Evolutionary conservation across 2,797 vertebrate genomes (phyloP).

Genomic region (Sebastes trivittatus): DNA sequence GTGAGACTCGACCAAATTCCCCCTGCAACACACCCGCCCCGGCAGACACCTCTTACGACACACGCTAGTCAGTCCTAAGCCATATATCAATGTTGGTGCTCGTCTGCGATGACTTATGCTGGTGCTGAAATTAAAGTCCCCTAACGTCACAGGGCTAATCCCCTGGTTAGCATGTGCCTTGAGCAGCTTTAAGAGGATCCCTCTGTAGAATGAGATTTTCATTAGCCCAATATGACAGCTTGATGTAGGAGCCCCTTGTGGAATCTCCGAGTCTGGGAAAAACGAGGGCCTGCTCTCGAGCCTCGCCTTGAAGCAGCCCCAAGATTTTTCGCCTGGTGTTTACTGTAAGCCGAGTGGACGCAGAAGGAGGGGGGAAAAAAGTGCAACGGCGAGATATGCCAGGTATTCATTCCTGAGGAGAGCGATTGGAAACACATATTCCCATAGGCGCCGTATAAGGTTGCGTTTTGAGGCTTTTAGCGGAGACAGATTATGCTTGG

Average conservation of each 20-base stretch:
- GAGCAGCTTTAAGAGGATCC: constrained; percentile 73
- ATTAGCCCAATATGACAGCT: constrained; percentile 73
- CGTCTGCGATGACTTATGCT: constrained; percentile 65
- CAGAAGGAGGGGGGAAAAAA: constrained; percentile 11
- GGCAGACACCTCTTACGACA: constrained; percentile 43
- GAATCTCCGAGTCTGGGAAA: constrained; percentile 64
- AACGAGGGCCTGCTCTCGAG: constrained; percentile 47
- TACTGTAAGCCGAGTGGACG: constrained; percentile 68
- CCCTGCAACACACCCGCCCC: not conserved
- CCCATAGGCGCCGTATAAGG: constrained; percentile 63
- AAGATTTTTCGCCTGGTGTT: constrained; percentile 56
- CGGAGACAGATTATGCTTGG: constrained; percentile 51
- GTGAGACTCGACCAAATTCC: constrained; percentile 29
- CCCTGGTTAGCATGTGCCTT: constrained; percentile 73
- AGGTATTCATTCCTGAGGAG: constrained; percentile 67
- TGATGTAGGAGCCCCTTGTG: constrained; percentile 68
- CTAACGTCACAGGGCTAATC: constrained; percentile 67
- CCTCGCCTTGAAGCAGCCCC: constrained; percentile 17
- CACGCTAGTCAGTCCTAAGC: constrained; percentile 45
- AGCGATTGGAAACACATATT: constrained; percentile 66
- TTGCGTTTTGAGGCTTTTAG: constrained; percentile 65
- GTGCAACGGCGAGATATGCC: constrained; percentile 43
- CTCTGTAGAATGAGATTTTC: constrained; percentile 72
- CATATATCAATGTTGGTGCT: constrained; percentile 67
- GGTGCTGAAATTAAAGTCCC: constrained; percentile 76